These are phyloP conservation scores for Plagiodera versicolora DNA, from an alignment of 2,888 invertebrate genomes.

Conservation along the genomic window DNA sequence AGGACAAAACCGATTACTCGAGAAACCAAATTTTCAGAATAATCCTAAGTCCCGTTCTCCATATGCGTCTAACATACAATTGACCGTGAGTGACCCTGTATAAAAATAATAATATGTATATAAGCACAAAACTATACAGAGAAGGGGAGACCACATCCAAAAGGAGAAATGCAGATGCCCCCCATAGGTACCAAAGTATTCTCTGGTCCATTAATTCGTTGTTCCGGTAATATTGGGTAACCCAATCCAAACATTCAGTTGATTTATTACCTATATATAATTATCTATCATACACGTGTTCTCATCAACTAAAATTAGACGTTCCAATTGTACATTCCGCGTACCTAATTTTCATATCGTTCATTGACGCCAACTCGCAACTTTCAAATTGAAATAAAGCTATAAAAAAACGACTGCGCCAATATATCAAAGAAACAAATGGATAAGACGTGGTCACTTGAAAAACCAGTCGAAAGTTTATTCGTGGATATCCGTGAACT, in stretches of 20 bases:
- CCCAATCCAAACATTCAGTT: neutral
- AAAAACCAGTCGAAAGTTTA: conserved; percentile 8
- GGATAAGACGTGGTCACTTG: conserved; percentile 2
- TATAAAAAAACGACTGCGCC: neutral
- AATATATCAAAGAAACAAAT: conserved; percentile 4
- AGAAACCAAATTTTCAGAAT: too few relatives aligned
- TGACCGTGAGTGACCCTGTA: too few relatives aligned
- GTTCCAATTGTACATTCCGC: neutral
- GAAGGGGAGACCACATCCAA: too few relatives aligned
- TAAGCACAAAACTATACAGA: too few relatives aligned
- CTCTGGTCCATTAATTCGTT: too few relatives aligned
- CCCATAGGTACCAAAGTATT: too few relatives aligned
- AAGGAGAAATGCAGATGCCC: too few relatives aligned
- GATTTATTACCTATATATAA: too few relatives aligned
- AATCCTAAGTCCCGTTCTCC: too few relatives aligned
- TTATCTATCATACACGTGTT: neutral
- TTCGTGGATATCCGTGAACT: neutral
- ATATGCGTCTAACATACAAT: too few relatives aligned
- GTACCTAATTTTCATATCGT: neutral
- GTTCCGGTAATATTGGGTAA: neutral
- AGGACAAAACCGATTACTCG: too few relatives aligned
- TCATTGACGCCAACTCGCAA: neutral
- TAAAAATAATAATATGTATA: too few relatives aligned
- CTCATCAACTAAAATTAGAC: neutral
- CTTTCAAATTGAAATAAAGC: neutral